These are phyloP conservation scores for Dermatophagoides farinae DNA, from an alignment of 1,140 invertebrate species.

Conservation along the genomic window DNA sequence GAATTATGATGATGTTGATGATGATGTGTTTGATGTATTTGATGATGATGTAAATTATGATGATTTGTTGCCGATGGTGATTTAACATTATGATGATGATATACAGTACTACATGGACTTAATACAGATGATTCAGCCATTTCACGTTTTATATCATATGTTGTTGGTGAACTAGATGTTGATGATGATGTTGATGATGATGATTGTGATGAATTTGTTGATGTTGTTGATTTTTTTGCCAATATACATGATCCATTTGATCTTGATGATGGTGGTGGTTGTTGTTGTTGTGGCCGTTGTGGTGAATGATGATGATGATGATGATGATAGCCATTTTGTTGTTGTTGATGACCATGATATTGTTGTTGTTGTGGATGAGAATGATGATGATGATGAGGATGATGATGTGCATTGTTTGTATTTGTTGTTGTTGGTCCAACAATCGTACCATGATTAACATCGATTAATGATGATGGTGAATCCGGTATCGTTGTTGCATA, in stretches of 20 bases:
- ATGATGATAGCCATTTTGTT: background rate
- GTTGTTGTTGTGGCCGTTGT: background rate
- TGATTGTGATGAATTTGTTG: background rate
- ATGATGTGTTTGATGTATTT: no score
- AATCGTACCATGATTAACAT: no score
- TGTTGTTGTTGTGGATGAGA: background rate
- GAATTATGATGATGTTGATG: no score
- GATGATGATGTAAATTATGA: no score
- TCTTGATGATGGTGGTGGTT: background rate
- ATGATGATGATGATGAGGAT: background rate
- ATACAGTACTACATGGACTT: background rate
- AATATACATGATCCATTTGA: background rate
- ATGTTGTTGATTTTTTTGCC: background rate
- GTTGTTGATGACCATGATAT: background rate
- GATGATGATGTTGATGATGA: background rate
- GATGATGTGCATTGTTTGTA: background rate
- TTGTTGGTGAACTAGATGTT: background rate
- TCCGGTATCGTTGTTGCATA: no score
- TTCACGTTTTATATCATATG: conserved; percentile 4
- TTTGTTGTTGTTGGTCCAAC: background rate
- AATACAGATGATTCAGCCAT: conserved; percentile 1
- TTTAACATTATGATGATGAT: no score
- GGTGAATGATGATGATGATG: background rate
- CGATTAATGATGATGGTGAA: no score
- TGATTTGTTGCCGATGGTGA: no score